These are phyloP conservation scores for Anticlea derivata DNA, from an alignment of 2,888 invertebrate genomes.

Conservation along the genomic window DNA sequence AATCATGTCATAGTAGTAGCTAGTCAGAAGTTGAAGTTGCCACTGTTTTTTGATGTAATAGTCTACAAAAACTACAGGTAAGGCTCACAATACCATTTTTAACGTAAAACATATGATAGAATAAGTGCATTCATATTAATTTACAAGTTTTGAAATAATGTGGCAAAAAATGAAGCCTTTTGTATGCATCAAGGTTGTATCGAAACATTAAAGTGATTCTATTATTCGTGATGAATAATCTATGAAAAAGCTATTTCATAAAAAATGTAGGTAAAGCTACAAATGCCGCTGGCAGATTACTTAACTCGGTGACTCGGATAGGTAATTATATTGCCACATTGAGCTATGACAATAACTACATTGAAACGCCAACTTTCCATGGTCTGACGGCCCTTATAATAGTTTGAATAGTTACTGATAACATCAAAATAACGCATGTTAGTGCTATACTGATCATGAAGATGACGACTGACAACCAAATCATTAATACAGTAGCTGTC, in stretches of 20 bases:
- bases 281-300: constrained; percentile 1
- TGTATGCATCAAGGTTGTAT: constrained; percentile 12
- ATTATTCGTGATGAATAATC: neutral
- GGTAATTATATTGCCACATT: constrained; percentile 25
- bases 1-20: too few species aligned
- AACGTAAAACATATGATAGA: neutral
- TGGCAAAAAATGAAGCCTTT: neutral
- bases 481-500: constrained; percentile 42
- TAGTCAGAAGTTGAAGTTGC: too few species aligned
- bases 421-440: constrained; percentile 48
- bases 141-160: constrained; percentile 7
- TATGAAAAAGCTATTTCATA: neutral
- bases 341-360: constrained; percentile 29
- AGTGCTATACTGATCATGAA: constrained; percentile 46
- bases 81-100: neutral
- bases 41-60: too few species aligned
- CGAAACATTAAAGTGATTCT: constrained; percentile 4
- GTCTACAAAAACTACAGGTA: neutral
- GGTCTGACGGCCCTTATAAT: constrained; percentile 59
- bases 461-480: constrained; percentile 33
- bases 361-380: constrained; percentile 55
- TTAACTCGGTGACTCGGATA: constrained; percentile 5
- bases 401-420: constrained; percentile 56
- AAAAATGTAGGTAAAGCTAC: neutral
- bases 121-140: constrained; percentile 6